A percentile compares a stretch with the other conserved stretches of the same genome.
Conservation (phyloP, 2,888 invertebrate genomes). For the Tetrapedia diversipes region DNA sequence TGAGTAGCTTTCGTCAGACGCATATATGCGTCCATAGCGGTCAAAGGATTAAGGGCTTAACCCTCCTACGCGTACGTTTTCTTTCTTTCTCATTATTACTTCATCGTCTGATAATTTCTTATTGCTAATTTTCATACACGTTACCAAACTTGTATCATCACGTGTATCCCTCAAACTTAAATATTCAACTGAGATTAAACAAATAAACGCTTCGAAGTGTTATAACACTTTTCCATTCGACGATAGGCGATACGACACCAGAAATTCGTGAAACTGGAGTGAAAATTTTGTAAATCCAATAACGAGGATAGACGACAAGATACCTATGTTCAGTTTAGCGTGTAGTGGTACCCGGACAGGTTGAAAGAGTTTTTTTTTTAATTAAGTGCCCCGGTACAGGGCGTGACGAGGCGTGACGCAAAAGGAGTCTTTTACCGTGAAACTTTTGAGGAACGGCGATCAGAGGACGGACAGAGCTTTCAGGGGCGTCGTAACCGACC, state of each 20-base stretch:
- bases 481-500: constrained; percentile 27
- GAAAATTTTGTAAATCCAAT: not conserved
- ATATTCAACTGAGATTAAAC: no score
- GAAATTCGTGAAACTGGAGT: not conserved
- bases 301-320: not conserved
- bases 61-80: no score
- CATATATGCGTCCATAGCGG: no score
- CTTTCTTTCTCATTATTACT: no score
- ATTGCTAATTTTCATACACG: no score
- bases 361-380: constrained; percentile 51
- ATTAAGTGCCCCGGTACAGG: constrained; percentile 38
- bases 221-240: no score
- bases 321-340: constrained; percentile 53
- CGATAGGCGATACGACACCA: not conserved
- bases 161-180: no score
- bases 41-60: no score
- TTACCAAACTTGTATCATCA: no score
- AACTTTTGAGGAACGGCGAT: constrained; percentile 64
- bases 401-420: constrained; percentile 55
- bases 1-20: no score
- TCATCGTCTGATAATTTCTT: no score
- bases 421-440: constrained; percentile 55
- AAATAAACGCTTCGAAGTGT: no score
- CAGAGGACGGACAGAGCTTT: constrained; percentile 53
- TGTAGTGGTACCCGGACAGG: constrained; percentile 28